Evolutionary conservation across 2,888 invertebrate species (phyloP).

Genomic region (Drosophila mercatorum): DNA sequence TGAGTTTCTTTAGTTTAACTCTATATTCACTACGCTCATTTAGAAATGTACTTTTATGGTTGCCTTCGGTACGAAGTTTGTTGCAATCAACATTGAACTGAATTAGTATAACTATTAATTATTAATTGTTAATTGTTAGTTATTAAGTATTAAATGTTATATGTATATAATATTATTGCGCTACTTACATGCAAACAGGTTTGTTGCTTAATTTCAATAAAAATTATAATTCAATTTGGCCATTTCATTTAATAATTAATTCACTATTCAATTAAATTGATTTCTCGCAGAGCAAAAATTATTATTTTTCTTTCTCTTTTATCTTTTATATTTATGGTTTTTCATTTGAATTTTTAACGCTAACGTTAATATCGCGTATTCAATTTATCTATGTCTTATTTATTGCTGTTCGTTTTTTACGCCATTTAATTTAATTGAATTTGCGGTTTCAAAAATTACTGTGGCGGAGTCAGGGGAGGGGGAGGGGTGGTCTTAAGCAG

Average conservation of each 20-base stretch:
- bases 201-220: constrained; percentile 36
- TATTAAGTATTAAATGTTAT: constrained; percentile 33
- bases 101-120: constrained; percentile 39
- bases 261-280: constrained; percentile 50
- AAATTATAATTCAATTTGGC: constrained; percentile 56
- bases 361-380: constrained; percentile 6
- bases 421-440: constrained; percentile 37
- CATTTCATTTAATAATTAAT: constrained; percentile 20
- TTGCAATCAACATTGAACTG: constrained; percentile 52
- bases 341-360: constrained; percentile 33
- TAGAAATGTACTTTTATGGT: constrained; percentile 63
- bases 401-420: constrained; percentile 32
- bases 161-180: constrained; percentile 38
- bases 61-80: constrained; percentile 43
- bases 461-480: neutral
- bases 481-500: neutral
- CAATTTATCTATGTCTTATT: constrained; percentile 14
- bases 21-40: constrained; percentile 59
- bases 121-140: constrained; percentile 10
- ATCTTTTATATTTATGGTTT: neutral
- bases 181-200: constrained; percentile 51
- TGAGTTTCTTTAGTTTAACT: constrained; percentile 26
- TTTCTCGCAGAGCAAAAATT: constrained; percentile 14
- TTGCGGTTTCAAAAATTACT: constrained; percentile 6
- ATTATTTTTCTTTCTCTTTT: neutral